Conservation (phyloP, 2,888 invertebrate genomes). For the Escarpia spicata region DNA sequence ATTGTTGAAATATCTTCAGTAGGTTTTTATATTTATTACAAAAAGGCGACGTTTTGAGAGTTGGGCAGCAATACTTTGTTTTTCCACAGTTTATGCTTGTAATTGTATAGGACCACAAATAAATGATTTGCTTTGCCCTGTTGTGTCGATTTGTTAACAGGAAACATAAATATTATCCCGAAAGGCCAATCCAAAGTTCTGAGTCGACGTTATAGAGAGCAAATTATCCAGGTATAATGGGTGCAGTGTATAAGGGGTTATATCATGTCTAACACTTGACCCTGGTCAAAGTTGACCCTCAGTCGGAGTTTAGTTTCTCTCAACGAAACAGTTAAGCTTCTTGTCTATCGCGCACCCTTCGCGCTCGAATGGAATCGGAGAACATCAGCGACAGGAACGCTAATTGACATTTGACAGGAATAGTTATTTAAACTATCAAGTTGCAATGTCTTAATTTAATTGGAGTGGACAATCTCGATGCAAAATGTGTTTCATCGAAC, state of each 20-base stretch:
- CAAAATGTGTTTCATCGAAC: not conserved
- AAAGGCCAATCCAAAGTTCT: no score
- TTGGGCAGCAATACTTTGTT: no score
- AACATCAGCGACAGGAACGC: not conserved
- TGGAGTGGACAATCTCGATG: not conserved
- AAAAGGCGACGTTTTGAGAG: no score
- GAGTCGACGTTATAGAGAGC: no score
- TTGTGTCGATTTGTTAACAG: no score
- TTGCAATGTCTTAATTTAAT: not conserved
- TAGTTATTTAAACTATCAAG: not conserved
- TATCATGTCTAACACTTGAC: not conserved
- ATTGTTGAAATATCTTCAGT: no score
- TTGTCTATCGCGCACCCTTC: not conserved
- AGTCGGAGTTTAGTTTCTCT: not conserved
- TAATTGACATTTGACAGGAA: conserved; percentile 1
- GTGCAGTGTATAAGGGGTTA: not conserved
- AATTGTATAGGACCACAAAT: no score
- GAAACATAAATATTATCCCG: no score
- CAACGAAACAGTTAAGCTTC: not conserved
- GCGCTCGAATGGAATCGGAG: not conserved
- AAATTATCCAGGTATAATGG: not conserved
- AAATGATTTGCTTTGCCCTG: no score
- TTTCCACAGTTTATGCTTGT: no score
- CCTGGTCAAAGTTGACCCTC: not conserved
- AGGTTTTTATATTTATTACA: no score